Evolutionary conservation across 2,113 vertebrate genomes (phyloP).

Genomic region (Pachypanchax playfairii): DNA sequence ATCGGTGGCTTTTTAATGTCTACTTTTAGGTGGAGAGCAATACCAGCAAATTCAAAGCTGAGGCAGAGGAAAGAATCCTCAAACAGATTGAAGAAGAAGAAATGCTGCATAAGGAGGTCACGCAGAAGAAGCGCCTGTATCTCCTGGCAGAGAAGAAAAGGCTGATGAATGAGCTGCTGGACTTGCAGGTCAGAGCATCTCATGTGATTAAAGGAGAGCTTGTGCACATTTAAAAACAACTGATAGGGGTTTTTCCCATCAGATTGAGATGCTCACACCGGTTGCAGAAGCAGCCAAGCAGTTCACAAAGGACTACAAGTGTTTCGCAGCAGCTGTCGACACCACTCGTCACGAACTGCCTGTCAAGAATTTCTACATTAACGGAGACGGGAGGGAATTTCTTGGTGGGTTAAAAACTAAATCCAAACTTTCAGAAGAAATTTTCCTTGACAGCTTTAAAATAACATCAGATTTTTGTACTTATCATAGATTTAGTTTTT

Average conservation of each 20-base stretch:
- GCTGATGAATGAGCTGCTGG: conserved; percentile 69
- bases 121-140: conserved; percentile 67
- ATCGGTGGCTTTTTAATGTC: background rate
- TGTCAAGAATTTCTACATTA: conserved; percentile 81
- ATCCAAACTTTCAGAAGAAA: too few relatives aligned
- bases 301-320: conserved; percentile 83
- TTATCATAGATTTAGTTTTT: too few relatives aligned
- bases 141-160: conserved; percentile 70
- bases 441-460: too few relatives aligned
- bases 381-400: conserved; percentile 72
- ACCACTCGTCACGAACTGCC: conserved; percentile 85
- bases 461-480: too few relatives aligned
- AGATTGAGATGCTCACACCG: conserved; percentile 81
- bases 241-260: conserved; percentile 13
- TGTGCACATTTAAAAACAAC: background rate
- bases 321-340: conserved; percentile 85
- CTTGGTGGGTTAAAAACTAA: conserved; percentile 80
- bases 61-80: conserved; percentile 80
- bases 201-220: background rate
- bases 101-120: conserved; percentile 62
- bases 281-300: conserved; percentile 60
- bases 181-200: conserved; percentile 79
- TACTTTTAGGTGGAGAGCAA: conserved; percentile 78
- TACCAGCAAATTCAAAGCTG: conserved; percentile 70
- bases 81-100: conserved; percentile 74